Base-by-base conservation (phyloP, 2,113 vertebrate genomes). In the Micronycteris hirsuta region DNA sequence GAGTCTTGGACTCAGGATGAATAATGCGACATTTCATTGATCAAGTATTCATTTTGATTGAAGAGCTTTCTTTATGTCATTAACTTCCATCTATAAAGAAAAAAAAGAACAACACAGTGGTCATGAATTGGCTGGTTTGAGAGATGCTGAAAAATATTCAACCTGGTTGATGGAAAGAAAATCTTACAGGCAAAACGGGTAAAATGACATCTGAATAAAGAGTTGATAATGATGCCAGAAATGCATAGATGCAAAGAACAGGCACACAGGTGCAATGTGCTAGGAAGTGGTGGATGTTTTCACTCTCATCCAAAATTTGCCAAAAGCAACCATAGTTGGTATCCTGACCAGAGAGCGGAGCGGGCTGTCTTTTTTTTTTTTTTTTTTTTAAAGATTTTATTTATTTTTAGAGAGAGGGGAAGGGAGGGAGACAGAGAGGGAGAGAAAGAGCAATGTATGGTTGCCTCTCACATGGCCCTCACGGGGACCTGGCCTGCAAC, bases 51-150 rank as follows among this genome's bases (percentile, higher is more conserved):
- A 99, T 98, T 99, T 99, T 97, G 99, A 99, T 98, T 99, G 99
- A 98, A 99, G 98, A 98, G 96, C 98, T 99, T 99, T 99, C 99
- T 99, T 99, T 98, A 99, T 99, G 98, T 99, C 99, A 97, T 99
- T 99, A 95, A 99, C 99, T 97, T 99, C 99, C 99, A 99, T 99
- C 99, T 99, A 97, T 47, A 98, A 71, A 98, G 88, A 49, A 91
- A 49, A 47, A 77, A 65, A 81, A 87, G 76, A 96, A 93, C 65
- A 89, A 96, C 81, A 96, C 63, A 86, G 38, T 78, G 77, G 65
- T 67, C 43, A 83, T 77, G 77, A 88, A 82, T 52, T 36, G 38
- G 52, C 70, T 84, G 52, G 71, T 16, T 74, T 92, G 82, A 85
- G 2, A 85, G 68, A 77, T 31, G 67, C 41, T 61, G 36, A 85